A percentile compares a stretch with the other conserved stretches of the same genome.
phyloP scores from a whole-genome alignment of 30 jellyfish, hydroid and myxozoan genomes.

The Rhopilema esculentum region DNA sequence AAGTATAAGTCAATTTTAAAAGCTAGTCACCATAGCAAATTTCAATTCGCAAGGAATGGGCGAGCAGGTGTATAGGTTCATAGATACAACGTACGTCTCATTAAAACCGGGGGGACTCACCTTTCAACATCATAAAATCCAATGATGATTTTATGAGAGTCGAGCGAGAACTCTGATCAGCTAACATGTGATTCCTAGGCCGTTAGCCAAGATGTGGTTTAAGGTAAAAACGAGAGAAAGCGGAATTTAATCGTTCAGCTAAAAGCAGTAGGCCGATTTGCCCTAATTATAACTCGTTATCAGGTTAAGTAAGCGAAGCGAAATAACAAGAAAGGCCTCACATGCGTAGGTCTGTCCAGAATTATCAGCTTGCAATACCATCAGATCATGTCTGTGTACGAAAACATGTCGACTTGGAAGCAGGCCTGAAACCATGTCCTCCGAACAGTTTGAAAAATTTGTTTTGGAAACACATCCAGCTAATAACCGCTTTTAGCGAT shows the following conservation, averaged over 20 bases:
- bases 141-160: neutral
- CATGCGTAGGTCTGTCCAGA: neutral
- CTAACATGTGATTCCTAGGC: neutral
- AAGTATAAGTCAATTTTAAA: conserved; percentile 23
- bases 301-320: neutral
- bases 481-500: no score
- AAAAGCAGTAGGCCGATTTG: neutral
- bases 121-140: neutral
- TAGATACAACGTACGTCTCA: conserved; percentile 37
- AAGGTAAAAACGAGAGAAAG: no score
- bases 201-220: neutral
- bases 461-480: no score
- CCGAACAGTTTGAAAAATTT: no score
- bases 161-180: neutral
- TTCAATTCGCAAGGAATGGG: conserved; percentile 27
- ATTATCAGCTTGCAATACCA: neutral
- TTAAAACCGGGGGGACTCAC: conserved; percentile 35
- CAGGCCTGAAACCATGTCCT: no score
- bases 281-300: neutral
- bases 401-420: no score
- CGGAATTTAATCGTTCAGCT: neutral
- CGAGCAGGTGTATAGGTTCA: conserved; percentile 51
- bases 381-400: neutral
- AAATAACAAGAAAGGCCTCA: neutral
- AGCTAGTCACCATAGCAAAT: conserved; percentile 60